phyloP scores from a whole-genome alignment of 2,113 vertebrate species.

The Syrrhaptes paradoxus region DNA sequence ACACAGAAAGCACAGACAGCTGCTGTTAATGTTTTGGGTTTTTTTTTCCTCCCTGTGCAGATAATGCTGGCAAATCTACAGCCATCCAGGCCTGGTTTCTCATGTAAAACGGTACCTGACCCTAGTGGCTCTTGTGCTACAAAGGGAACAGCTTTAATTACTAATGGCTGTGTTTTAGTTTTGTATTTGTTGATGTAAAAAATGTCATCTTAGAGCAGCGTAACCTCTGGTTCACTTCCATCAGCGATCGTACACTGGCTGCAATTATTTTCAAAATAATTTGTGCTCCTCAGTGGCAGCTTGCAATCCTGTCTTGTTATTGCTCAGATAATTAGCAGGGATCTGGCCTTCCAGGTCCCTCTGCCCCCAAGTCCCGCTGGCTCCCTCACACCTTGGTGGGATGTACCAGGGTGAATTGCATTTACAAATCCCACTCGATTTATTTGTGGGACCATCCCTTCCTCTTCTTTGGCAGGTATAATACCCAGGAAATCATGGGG shows the following conservation, averaged over 20 bases:
- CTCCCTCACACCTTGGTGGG: background rate
- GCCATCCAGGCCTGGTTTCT: slow-evolving; percentile 70
- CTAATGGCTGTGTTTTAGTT: slow-evolving; percentile 68
- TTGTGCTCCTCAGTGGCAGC: background rate
- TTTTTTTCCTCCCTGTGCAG: slow-evolving; percentile 67
- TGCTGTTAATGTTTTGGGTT: slow-evolving; percentile 66
- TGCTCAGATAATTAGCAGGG: slow-evolving; percentile 7
- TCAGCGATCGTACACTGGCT: background rate
- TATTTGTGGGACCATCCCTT: background rate
- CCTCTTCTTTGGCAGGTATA: background rate
- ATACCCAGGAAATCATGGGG: background rate
- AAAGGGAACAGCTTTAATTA: slow-evolving; percentile 76
- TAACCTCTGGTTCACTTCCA: slow-evolving; percentile 67
- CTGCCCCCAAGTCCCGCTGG: background rate
- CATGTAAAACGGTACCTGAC: slow-evolving; percentile 76
- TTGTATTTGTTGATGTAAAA: slow-evolving; percentile 70
- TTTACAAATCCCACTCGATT: background rate
- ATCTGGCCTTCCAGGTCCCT: background rate
- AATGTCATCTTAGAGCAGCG: slow-evolving; percentile 58
- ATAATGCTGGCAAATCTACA: slow-evolving; percentile 72
- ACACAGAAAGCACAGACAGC: slow-evolving; percentile 67
- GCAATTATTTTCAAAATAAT: slow-evolving; percentile 56
- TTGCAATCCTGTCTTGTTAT: slow-evolving; percentile 16
- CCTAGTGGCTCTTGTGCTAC: slow-evolving; percentile 50
- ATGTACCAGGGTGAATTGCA: rapidly evolving